Percentiles rank a stretch among this genome's conserved stretches.
Evolutionary conservation across 2,113 vertebrate species (phyloP).

Genomic region (Xyrauchen texanus): DNA sequence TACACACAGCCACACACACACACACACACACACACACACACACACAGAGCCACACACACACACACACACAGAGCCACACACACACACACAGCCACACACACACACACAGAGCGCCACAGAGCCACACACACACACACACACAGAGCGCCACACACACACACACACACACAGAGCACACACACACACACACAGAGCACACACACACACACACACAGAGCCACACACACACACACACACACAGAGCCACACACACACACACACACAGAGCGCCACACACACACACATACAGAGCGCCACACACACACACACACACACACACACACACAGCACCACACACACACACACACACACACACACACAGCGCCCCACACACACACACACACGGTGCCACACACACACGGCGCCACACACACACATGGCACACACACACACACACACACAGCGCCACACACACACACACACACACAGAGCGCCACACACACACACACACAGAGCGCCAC

Average conservation of each 20-base stretch:
- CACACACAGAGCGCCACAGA: slow-evolving; percentile 11
- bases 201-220: background rate
- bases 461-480: background rate
- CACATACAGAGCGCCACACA: no score
- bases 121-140: no score
- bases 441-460: no score
- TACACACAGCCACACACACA: background rate
- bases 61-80: background rate
- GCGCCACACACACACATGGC: no score
- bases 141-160: background rate
- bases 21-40: background rate
- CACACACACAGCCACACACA: background rate
- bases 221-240: background rate
- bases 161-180: background rate
- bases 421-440: background rate
- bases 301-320: background rate
- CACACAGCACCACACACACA: background rate
- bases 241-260: no score
- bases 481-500: background rate
- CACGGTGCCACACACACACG: slow-evolving; percentile 5
- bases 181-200: background rate
- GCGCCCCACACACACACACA: background rate
- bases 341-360: no score
- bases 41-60: no score
- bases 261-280: no score